Percentiles rank a stretch among this genome's conserved stretches.
Conservation (phyloP, 2,113 vertebrate species). For the Amphiprion percula region DNA sequence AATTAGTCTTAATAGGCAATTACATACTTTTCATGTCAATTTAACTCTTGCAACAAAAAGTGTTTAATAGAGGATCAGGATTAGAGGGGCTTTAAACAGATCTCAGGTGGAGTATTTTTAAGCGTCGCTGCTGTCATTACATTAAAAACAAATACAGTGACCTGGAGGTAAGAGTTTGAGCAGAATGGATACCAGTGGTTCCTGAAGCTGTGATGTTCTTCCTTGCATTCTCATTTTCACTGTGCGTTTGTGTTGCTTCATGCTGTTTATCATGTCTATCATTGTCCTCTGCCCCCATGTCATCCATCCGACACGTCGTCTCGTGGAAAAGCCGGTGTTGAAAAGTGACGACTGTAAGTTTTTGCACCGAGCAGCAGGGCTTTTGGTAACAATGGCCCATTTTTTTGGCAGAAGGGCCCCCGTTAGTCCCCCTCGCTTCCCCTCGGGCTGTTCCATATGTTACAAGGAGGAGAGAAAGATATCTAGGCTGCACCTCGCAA, state of each 20-base stretch:
- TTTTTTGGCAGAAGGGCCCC: constrained; percentile 57
- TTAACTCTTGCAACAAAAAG: constrained; percentile 22
- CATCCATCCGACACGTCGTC: constrained; percentile 33
- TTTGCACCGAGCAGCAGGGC: neutral
- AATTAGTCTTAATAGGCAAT: constrained; percentile 63
- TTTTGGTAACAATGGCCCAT: constrained; percentile 34
- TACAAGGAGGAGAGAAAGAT: constrained; percentile 2
- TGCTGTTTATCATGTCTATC: constrained; percentile 30
- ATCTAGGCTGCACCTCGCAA: constrained; percentile 41
- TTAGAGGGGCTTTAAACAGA: no score
- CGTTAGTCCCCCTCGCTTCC: constrained; percentile 45
- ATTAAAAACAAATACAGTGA: no score
- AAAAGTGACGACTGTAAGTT: constrained; percentile 49
- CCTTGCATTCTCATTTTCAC: neutral
- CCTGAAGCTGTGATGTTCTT: neutral
- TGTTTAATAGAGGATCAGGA: constrained; percentile 13
- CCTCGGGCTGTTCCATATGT: constrained; percentile 74
- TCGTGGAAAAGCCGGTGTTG: constrained; percentile 50
- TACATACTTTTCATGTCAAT: constrained; percentile 53
- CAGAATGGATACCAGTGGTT: no score
- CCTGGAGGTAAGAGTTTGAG: no score
- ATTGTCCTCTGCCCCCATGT: constrained; percentile 47
- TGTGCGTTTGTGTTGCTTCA: constrained; percentile 2
- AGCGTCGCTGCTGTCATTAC: no score
- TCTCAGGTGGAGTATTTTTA: no score